Base-by-base conservation (phyloP, 2,113 vertebrate genomes). In the Xiphophorus maculatus region DNA sequence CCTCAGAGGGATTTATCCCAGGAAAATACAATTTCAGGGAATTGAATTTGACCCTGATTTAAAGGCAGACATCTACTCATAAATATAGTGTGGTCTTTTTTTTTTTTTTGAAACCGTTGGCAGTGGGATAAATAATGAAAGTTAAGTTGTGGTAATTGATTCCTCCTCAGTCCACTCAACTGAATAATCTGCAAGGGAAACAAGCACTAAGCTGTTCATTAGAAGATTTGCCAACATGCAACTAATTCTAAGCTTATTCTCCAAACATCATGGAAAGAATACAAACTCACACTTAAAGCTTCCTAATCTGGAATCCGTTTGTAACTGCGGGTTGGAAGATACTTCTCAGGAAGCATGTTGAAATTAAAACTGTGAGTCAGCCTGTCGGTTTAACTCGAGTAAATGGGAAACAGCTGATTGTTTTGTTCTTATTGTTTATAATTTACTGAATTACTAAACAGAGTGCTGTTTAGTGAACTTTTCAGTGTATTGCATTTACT, bases 141-240 rank as follows among this genome's bases (percentile, higher is more conserved):
- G 77, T 84, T 91, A 89, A 89, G 76, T 90, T 84, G 81, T 71
- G 74, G 89, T 91, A 92, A 93, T 88, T 91, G 91, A 92, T 92
- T 90, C 89, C 84, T 91, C 89, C 84, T 89, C 86, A 91, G 91
- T 91, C 90, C 85, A 92, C 89, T 93, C 90, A 85, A 88, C 89
- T 91, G 91, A 90, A 89, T 89, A 93, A 92, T 91, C 88, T 87
- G 88, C 83, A 84, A 88, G 71, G 79, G 86, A 88, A 90, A 91
- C 85, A 88, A 86, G 33, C 87, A 58, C 88, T 88, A 89, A 91
- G 87, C 86, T 86, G 67, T 89, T 90, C 88, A 82, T 91, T 88
- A 89, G 80, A 86, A 80, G 87, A 86, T 86, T 78, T 92, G 84
- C 89, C 82, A 91, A 90, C 89, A 91, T 79, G 88, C 89, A 90